These are phyloP conservation scores for Ceratosolen fusciceps DNA, from an alignment of 1,140 invertebrate species.

Conservation along the genomic window DNA sequence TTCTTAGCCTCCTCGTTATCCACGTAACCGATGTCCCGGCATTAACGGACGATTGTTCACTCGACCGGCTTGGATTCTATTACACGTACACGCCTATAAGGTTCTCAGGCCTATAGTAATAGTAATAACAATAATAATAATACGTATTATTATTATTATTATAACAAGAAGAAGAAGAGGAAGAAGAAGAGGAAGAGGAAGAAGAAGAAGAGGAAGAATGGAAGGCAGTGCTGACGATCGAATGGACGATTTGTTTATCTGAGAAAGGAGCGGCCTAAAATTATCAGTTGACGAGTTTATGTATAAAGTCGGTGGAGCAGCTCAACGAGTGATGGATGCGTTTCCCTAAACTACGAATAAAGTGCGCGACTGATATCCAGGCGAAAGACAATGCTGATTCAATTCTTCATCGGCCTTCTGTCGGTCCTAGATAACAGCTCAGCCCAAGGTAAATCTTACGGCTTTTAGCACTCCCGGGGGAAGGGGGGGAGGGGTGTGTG, in stretches of 20 bases:
- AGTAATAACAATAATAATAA: too few species aligned
- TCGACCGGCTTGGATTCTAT: too few species aligned
- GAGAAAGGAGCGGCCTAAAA: too few species aligned
- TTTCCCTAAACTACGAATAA: constrained; percentile 26
- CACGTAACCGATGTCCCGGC: background rate
- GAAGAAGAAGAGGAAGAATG: too few species aligned
- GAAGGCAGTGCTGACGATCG: background rate
- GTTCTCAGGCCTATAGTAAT: too few species aligned
- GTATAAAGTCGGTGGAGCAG: background rate
- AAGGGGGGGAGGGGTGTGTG: too few species aligned
- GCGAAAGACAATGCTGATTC: constrained; percentile 40
- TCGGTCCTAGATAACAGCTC: constrained; percentile 30
- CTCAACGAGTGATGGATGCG: constrained; percentile 16
- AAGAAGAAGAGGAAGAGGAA: too few species aligned
- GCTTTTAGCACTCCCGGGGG: background rate
- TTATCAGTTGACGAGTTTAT: background rate
- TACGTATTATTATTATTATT: too few species aligned
- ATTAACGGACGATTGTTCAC: too few species aligned
- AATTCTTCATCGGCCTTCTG: constrained; percentile 36
- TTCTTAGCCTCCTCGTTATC: background rate
- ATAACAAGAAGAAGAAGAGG: too few species aligned
- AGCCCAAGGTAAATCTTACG: constrained; percentile 36
- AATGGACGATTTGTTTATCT: background rate
- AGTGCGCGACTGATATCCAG: constrained; percentile 22
- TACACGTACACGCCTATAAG: too few species aligned